Conservation (phyloP, 2,888 invertebrate genomes). For the Unio pictorum region DNA sequence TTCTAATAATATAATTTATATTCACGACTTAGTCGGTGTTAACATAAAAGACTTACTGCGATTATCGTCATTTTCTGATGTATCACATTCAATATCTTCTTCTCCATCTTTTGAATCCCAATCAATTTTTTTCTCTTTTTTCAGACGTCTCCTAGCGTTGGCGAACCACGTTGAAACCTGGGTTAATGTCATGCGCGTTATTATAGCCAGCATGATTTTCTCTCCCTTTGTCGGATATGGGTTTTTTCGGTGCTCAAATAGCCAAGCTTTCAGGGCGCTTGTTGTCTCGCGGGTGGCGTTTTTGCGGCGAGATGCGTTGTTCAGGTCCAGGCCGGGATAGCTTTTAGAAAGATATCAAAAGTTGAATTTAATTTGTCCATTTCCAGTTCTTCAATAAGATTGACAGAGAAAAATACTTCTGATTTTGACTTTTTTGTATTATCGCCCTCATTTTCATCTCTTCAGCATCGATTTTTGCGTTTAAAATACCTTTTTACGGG, state of each 20-base stretch:
- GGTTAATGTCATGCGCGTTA: conserved; percentile 95
- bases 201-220: conserved; percentile 95
- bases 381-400: neutral
- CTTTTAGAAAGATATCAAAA: conserved; percentile 16
- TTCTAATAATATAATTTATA: too few relatives aligned
- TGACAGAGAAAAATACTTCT: too few relatives aligned
- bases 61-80: neutral
- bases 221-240: conserved; percentile 98
- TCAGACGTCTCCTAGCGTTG: conserved; percentile 91
- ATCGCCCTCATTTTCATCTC: too few relatives aligned
- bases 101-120: conserved; percentile 75
- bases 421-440: too few relatives aligned
- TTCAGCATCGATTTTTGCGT: too few relatives aligned
- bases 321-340: conserved; percentile 79
- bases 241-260: conserved; percentile 96
- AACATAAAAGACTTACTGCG: too few relatives aligned
- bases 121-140: conserved; percentile 97
- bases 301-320: conserved; percentile 86
- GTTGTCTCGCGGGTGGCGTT: conserved; percentile 98
- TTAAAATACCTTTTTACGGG: too few relatives aligned
- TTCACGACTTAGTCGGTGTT: too few relatives aligned
- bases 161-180: conserved; percentile 96
- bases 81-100: conserved; percentile 59
- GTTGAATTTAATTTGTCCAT: neutral
- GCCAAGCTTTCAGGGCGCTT: conserved; percentile 96